phyloP scores from a whole-genome alignment of 2,888 invertebrate species.

The Anarsia innoxiella region DNA sequence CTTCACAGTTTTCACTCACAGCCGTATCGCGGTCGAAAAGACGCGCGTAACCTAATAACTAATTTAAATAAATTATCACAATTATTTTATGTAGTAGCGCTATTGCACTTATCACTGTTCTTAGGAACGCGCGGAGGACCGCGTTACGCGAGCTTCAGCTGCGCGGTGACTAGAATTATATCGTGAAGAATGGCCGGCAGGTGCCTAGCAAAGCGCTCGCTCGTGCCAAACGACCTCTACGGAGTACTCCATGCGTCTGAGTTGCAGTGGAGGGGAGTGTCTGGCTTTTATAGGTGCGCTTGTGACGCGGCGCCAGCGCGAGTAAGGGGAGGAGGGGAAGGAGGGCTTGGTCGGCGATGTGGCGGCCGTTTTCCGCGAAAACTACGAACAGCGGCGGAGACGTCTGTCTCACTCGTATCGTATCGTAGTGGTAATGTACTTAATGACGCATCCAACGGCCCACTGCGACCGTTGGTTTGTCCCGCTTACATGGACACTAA shows the following conservation, averaged over 20 bases:
- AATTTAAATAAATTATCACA: conserved; percentile 73
- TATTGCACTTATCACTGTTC: conserved; percentile 76
- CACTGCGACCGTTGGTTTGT: conserved; percentile 47
- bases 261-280: conserved; percentile 67
- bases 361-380: conserved; percentile 71
- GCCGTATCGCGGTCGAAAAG: conserved; percentile 62
- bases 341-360: conserved; percentile 33
- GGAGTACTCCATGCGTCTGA: conserved; percentile 77
- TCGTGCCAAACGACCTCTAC: conserved; percentile 77
- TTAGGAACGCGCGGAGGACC: conserved; percentile 71
- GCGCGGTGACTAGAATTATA: conserved; percentile 73
- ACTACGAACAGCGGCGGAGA: conserved; percentile 50
- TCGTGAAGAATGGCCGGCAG: conserved; percentile 72
- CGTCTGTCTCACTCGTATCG: conserved; percentile 31
- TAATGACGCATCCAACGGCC: conserved; percentile 54
- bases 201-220: conserved; percentile 77
- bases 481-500: conserved; percentile 32
- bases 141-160: conserved; percentile 69
- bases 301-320: conserved; percentile 53
- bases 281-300: conserved; percentile 62
- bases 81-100: conserved; percentile 60
- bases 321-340: conserved; percentile 24
- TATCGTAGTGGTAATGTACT: conserved; percentile 47
- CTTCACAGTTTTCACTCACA: conserved; percentile 71
- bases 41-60: conserved; percentile 62